phyloP scores from a whole-genome alignment of 2,113 vertebrate genomes.

The Platichthys flesus region DNA sequence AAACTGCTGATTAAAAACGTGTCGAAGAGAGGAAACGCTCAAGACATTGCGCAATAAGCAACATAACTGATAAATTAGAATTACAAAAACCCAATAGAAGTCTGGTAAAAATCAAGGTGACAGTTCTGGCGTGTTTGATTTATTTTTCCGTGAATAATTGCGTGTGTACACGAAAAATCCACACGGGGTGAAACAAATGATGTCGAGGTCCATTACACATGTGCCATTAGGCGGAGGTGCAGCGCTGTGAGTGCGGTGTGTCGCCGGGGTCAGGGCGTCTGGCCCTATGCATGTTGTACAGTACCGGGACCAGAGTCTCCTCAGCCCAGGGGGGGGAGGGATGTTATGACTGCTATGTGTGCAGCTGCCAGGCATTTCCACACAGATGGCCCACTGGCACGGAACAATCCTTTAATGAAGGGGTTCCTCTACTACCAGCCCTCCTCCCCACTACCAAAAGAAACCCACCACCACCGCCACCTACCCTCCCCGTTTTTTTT shows the following conservation, averaged over 20 bases:
- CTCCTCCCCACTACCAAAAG: slow-evolving; percentile 49
- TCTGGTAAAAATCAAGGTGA: not conserved
- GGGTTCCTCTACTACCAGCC: slow-evolving; percentile 68
- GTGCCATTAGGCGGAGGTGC: slow-evolving; percentile 10
- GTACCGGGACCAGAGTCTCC: slow-evolving; percentile 56
- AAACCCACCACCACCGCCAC: slow-evolving; percentile 1
- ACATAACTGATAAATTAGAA: no score
- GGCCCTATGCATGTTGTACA: slow-evolving; percentile 32
- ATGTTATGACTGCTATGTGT: slow-evolving; percentile 78
- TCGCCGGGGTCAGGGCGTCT: slow-evolving; percentile 46
- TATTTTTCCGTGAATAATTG: slow-evolving; percentile 10
- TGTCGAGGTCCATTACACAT: not conserved
- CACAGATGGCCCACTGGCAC: slow-evolving; percentile 77
- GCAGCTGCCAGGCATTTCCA: slow-evolving; percentile 78
- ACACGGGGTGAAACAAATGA: not conserved
- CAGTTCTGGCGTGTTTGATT: not conserved
- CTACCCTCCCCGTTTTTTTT: slow-evolving; percentile 30
- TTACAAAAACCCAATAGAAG: not conserved
- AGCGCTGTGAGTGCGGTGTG: slow-evolving; percentile 1
- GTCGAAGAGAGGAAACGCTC: no score
- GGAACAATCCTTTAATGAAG: slow-evolving; percentile 77
- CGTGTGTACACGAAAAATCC: not conserved
- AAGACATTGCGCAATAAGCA: no score
- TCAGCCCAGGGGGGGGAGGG: slow-evolving; percentile 56
- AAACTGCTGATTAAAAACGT: no score